Evolutionary conservation across 1,140 invertebrate genomes (phyloP).

Genomic region (Drosophila sechellia): DNA sequence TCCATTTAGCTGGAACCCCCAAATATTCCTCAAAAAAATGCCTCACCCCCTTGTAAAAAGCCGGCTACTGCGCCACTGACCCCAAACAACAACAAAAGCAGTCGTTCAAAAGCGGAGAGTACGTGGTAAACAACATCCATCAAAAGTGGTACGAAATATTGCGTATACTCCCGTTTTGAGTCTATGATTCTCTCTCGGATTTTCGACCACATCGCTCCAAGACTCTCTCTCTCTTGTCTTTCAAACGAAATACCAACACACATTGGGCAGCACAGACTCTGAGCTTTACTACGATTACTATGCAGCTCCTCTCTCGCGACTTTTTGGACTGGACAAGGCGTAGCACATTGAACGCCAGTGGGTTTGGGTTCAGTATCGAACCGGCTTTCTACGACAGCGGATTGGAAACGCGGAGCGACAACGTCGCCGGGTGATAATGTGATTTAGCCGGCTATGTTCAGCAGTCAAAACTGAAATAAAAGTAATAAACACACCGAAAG

Average conservation of each 20-base stretch:
- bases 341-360: constrained; percentile 53
- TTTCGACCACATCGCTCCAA: no score
- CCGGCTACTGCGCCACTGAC: constrained; percentile 52
- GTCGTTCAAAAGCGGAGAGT: constrained; percentile 39
- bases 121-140: constrained; percentile 58
- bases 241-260: constrained; percentile 30
- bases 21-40: not conserved
- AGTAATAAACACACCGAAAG: constrained; percentile 20
- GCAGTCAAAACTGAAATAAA: constrained; percentile 34
- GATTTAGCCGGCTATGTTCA: constrained; percentile 46
- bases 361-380: constrained; percentile 77
- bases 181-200: constrained; percentile 5
- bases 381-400: constrained; percentile 84
- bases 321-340: constrained; percentile 65
- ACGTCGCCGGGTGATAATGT: constrained; percentile 48
- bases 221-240: constrained; percentile 23
- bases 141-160: constrained; percentile 67
- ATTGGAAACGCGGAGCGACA: constrained; percentile 67
- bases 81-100: constrained; percentile 36
- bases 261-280: constrained; percentile 25
- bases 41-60: constrained; percentile 19
- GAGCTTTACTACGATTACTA: constrained; percentile 80
- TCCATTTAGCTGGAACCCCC: not conserved
- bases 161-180: constrained; percentile 5
- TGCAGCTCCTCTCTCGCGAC: constrained; percentile 29